These are phyloP conservation scores for Catotricha subobsoleta DNA, from an alignment of 2,888 invertebrate genomes.

Conservation along the genomic window DNA sequence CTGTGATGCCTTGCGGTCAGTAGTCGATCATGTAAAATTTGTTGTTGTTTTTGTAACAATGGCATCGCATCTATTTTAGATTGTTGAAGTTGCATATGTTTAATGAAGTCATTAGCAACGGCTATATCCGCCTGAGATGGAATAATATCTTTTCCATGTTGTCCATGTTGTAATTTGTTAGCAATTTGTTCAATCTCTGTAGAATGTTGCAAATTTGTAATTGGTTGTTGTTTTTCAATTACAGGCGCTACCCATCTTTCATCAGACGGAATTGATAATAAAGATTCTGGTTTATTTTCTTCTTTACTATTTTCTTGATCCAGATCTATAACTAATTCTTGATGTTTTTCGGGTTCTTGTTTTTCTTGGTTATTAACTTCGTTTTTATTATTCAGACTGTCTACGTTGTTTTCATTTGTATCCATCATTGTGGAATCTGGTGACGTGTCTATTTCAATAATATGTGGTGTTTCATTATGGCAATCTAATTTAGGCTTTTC, in stretches of 20 bases:
- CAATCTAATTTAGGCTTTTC: neutral
- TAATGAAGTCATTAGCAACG: neutral
- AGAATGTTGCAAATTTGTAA: neutral
- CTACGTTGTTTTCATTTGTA: neutral
- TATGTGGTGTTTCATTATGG: neutral
- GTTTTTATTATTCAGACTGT: neutral
- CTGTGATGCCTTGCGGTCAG: neutral
- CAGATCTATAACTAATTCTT: neutral
- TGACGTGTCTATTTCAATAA: conserved; percentile 3
- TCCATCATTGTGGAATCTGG: conserved; percentile 1
- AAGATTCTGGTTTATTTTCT: conserved; percentile 21
- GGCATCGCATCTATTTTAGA: neutral
- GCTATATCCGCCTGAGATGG: neutral
- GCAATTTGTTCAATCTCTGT: conserved; percentile 4
- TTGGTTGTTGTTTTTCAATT: neutral
- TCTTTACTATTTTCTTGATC: conserved; percentile 5
- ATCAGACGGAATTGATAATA: conserved; percentile 32
- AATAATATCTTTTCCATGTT: neutral
- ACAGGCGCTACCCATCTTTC: conserved; percentile 47
- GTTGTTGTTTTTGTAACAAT: neutral
- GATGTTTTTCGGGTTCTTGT: neutral
- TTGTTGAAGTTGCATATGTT: neutral
- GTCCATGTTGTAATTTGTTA: neutral
- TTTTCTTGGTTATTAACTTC: neutral
- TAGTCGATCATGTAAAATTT: neutral